A percentile compares a stretch with the other conserved stretches of the same genome.
phyloP scores from a whole-genome alignment of 2,888 invertebrate genomes.

The Agrilus cyanescens region DNA sequence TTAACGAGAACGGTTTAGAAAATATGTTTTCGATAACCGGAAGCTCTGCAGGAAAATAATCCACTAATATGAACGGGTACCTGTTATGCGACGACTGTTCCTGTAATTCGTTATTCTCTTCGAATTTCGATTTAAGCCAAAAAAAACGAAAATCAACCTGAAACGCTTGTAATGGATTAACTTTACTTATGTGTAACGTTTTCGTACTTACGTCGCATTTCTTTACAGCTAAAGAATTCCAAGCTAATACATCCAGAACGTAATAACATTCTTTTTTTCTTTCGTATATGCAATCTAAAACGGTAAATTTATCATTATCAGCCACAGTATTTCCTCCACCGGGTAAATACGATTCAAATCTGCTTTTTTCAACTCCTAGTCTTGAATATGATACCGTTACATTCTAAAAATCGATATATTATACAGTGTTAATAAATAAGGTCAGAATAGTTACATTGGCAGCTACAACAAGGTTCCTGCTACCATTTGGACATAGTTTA shows the following conservation, averaged over 20 bases:
- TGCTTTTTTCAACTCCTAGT: slow-evolving; percentile 44
- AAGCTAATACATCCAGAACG: slow-evolving; percentile 72
- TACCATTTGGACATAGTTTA: slow-evolving; percentile 74
- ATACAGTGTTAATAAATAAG: background rate
- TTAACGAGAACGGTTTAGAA: slow-evolving; percentile 28
- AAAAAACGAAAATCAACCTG: slow-evolving; percentile 76
- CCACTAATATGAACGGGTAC: slow-evolving; percentile 40
- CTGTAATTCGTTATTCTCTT: slow-evolving; percentile 45
- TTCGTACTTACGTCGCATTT: slow-evolving; percentile 56
- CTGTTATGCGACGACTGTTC: slow-evolving; percentile 31
- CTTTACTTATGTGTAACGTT: background rate
- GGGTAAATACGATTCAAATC: slow-evolving; percentile 56
- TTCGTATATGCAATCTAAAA: slow-evolving; percentile 76
- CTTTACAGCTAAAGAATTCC: slow-evolving; percentile 60
- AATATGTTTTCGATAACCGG: slow-evolving; percentile 38
- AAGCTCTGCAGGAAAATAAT: slow-evolving; percentile 37
- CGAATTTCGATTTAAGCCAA: slow-evolving; percentile 66
- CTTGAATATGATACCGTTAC: slow-evolving; percentile 58
- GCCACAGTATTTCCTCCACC: slow-evolving; percentile 47
- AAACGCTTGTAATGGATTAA: slow-evolving; percentile 15
- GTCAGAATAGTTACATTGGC: slow-evolving; percentile 36
- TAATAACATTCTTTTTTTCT: slow-evolving; percentile 51
- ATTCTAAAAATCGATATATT: slow-evolving; percentile 43
- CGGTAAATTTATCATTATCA: slow-evolving; percentile 35
- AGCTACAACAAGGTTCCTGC: slow-evolving; percentile 71